These are phyloP conservation scores for Nebria ingens DNA, from an alignment of 1,140 invertebrate species.

Conservation along the genomic window DNA sequence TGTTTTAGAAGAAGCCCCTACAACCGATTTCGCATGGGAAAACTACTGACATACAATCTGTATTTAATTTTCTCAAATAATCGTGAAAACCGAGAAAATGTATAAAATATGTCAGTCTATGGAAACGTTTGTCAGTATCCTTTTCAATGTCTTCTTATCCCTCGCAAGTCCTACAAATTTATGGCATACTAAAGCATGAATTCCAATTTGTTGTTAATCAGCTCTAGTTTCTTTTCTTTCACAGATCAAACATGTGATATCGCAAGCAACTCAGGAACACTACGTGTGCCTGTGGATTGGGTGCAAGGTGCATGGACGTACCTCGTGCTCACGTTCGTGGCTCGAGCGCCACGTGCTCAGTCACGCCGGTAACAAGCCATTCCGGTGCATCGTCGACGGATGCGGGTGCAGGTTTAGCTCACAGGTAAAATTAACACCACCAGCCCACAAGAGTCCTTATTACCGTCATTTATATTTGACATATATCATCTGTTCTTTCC, in stretches of 20 bases:
- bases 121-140: too few species aligned
- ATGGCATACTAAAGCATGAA: too few species aligned
- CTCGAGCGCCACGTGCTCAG: constrained; percentile 84
- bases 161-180: too few species aligned
- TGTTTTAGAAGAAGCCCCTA: too few species aligned
- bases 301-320: constrained; percentile 89
- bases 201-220: constrained; percentile 11
- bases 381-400: constrained; percentile 88
- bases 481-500: constrained; percentile 4
- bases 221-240: constrained; percentile 32
- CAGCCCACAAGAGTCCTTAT: too few species aligned
- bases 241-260: constrained; percentile 70
- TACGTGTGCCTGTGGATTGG: constrained; percentile 86
- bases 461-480: constrained; percentile 5
- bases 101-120: too few species aligned
- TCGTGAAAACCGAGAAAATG: not conserved
- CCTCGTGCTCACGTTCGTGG: constrained; percentile 85
- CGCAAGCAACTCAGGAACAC: constrained; percentile 67
- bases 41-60: too few species aligned
- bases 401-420: constrained; percentile 86
- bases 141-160: too few species aligned
- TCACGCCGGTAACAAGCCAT: constrained; percentile 89
- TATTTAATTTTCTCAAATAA: too few species aligned
- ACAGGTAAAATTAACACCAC: constrained; percentile 53
- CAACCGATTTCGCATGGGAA: too few species aligned